Percentiles rank a stretch among this genome's conserved stretches.
phyloP scores from a whole-genome alignment of 2,797 vertebrate genomes.

The Arrhamphus sclerolepis region DNA sequence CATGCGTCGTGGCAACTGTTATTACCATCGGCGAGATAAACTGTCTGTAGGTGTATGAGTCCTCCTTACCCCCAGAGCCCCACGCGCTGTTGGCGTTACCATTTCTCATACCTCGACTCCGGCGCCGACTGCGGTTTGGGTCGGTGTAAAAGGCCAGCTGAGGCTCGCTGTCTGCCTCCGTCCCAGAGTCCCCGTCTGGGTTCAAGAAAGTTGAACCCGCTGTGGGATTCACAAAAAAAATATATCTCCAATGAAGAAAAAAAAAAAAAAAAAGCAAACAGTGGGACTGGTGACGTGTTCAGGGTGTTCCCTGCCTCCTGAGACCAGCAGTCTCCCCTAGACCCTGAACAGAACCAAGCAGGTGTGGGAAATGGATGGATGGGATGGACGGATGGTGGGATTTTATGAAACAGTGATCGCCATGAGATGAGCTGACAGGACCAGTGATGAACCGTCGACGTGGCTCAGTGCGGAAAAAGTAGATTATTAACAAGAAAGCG shows the following conservation, averaged over 20 bases:
- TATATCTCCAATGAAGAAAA: constrained; percentile 32
- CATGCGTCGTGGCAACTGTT: constrained; percentile 64
- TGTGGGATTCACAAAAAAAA: constrained; percentile 82
- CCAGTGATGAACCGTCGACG: constrained; percentile 1
- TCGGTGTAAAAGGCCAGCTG: constrained; percentile 99
- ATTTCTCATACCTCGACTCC: constrained; percentile 92
- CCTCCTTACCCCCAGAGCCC: constrained; percentile 87
- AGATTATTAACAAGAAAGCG: constrained; percentile 8
- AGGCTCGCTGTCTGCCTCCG: constrained; percentile 96
- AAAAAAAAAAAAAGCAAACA: not conserved
- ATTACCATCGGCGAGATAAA: constrained; percentile 54
- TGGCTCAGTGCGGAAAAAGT: constrained; percentile 14
- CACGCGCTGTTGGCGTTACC: constrained; percentile 86
- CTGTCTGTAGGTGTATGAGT: constrained; percentile 66
- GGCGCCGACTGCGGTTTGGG: constrained; percentile 93
- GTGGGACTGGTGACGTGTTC: too few species aligned
- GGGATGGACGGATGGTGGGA: constrained; percentile 11
- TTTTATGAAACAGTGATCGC: not conserved
- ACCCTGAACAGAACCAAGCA: too few species aligned
- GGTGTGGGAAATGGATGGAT: too few species aligned
- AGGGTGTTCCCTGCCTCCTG: too few species aligned
- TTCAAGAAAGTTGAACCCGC: constrained; percentile 98
- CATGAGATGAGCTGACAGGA: constrained; percentile 3
- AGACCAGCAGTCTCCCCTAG: too few species aligned
- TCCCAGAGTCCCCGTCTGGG: constrained; percentile 95